Percentiles rank a stretch among this genome's conserved stretches.
These are phyloP conservation scores for Pangasius larnaudii DNA, from an alignment of 2,797 vertebrate species.

Conservation along the genomic window DNA sequence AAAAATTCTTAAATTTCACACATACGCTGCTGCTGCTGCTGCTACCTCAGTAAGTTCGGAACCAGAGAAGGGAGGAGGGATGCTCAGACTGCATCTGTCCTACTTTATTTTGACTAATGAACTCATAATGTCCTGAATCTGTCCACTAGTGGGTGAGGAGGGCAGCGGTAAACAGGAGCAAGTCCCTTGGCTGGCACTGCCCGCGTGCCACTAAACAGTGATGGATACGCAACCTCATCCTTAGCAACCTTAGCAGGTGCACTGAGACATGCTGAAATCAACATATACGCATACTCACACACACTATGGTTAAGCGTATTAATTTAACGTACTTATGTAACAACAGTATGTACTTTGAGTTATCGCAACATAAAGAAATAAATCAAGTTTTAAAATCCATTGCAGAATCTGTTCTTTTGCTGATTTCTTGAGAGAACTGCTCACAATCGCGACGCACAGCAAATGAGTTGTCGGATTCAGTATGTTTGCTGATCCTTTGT, in stretches of 20 bases:
- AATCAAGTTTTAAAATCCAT: conserved; percentile 8
- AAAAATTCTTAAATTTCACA: background rate
- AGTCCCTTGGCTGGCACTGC: conserved; percentile 65
- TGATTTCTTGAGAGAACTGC: conserved; percentile 40
- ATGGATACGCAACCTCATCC: conserved; percentile 52
- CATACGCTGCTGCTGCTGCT: background rate
- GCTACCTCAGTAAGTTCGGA: conserved; percentile 37
- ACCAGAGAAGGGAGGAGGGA: conserved; percentile 37
- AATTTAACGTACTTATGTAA: background rate
- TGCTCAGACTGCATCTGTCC: conserved; percentile 72
- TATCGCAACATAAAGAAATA: background rate
- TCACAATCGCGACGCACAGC: background rate
- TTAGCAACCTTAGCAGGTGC: conserved; percentile 53
- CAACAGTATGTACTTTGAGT: background rate
- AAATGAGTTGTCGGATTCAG: conserved; percentile 14
- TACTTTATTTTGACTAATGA: conserved; percentile 80
- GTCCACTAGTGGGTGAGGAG: conserved; percentile 67
- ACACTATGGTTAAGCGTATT: conserved; percentile 17
- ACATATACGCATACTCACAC: background rate
- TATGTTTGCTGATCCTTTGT: conserved; percentile 23
- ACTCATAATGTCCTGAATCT: conserved; percentile 78
- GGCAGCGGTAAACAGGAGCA: conserved; percentile 61
- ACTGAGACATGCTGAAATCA: conserved; percentile 36
- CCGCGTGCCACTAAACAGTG: conserved; percentile 35
- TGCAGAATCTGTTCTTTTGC: conserved; percentile 40